A percentile compares a stretch with the other conserved stretches of the same genome.
Evolutionary conservation across 2,113 vertebrate genomes (phyloP).

Genomic region (Hypanus sabinus): DNA sequence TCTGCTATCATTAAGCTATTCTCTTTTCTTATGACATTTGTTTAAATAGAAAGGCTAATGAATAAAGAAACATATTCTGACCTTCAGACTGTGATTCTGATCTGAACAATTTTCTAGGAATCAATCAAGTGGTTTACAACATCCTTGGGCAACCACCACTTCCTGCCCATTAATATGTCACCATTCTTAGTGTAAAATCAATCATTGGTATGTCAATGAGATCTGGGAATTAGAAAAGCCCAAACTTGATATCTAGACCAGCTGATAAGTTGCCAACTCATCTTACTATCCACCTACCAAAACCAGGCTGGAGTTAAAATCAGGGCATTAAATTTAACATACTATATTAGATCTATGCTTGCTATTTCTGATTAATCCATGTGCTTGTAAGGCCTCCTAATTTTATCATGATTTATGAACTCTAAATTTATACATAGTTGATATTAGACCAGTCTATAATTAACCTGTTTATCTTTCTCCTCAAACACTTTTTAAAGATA

Average conservation of each 20-base stretch:
- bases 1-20: background rate
- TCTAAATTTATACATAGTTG: background rate
- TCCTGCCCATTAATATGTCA: slow-evolving; percentile 1
- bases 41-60: slow-evolving; percentile 4
- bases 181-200: background rate
- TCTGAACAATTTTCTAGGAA: slow-evolving; percentile 4
- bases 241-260: background rate
- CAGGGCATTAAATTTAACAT: background rate
- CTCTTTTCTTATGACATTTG: background rate
- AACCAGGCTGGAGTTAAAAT: background rate
- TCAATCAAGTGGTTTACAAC: background rate
- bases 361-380: background rate
- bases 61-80: slow-evolving; percentile 6
- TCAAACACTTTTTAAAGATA: background rate
- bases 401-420: background rate
- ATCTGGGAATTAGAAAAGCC: background rate
- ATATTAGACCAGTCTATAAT: background rate
- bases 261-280: background rate
- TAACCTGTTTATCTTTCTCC: background rate
- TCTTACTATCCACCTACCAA: background rate
- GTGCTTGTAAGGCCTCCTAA: background rate
- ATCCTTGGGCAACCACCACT: background rate
- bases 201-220: background rate
- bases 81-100: slow-evolving; percentile 4
- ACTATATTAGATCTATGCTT: background rate